These are phyloP conservation scores for Thelaira solivaga DNA, from an alignment of 2,888 invertebrate genomes.

Conservation along the genomic window DNA sequence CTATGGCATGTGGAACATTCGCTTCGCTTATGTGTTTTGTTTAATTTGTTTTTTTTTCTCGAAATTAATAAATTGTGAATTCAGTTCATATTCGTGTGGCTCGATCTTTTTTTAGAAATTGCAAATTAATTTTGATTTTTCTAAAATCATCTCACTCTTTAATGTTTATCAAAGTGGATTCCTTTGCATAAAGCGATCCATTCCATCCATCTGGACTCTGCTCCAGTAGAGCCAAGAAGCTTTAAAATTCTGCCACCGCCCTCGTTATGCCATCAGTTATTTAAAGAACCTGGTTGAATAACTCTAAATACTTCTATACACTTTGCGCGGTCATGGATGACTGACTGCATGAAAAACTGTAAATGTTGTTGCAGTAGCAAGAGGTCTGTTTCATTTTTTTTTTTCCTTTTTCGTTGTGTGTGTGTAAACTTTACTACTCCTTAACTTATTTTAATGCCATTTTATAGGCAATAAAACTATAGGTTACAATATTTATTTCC, in stretches of 20 bases:
- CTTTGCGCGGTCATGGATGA: conserved; percentile 3
- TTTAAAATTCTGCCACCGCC: background rate
- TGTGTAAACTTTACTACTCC: background rate
- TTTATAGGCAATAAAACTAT: conserved; percentile 63
- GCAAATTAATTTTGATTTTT: no score
- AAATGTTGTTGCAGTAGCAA: background rate
- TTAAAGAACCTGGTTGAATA: conserved; percentile 7
- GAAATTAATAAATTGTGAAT: no score
- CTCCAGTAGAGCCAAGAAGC: no score
- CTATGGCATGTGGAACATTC: no score
- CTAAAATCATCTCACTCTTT: no score
- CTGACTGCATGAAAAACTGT: conserved; percentile 5
- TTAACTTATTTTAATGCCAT: conserved; percentile 54
- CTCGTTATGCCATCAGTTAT: conserved; percentile 9
- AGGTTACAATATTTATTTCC: conserved; percentile 58
- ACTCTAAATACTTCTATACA: background rate
- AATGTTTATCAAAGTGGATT: no score
- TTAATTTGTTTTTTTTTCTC: no score
- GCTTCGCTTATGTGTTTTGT: no score
- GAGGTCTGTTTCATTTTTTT: background rate
- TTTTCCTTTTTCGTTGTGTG: background rate
- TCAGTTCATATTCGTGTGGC: no score
- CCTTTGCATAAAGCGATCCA: no score
- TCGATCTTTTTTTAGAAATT: no score
- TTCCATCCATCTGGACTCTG: no score